Percentiles rank a stretch among this genome's conserved stretches.
Evolutionary conservation across 2,113 vertebrate species (phyloP).

Genomic region (Amphiprion ocellaris): DNA sequence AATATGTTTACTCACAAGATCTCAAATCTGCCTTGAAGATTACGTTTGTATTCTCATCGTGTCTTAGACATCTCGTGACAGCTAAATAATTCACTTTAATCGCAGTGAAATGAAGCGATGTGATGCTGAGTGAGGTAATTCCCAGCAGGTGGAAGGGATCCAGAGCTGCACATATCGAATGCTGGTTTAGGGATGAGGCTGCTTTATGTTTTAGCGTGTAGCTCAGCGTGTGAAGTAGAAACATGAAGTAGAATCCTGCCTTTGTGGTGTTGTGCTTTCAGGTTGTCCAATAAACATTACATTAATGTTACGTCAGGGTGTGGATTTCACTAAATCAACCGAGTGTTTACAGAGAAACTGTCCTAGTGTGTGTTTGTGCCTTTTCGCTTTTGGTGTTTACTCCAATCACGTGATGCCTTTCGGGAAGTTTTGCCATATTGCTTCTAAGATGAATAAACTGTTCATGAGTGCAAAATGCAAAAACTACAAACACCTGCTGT

Average conservation of each 20-base stretch:
- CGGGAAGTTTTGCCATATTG: conserved; percentile 41
- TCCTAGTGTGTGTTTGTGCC: conserved; percentile 26
- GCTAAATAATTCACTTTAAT: conserved; percentile 39
- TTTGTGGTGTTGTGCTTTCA: conserved; percentile 43
- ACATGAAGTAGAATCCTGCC: conserved; percentile 5
- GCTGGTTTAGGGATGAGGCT: conserved; percentile 63
- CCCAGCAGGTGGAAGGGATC: conserved; percentile 45
- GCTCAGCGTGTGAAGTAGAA: conserved; percentile 43
- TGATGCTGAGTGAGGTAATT: conserved; percentile 24
- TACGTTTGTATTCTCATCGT: background rate
- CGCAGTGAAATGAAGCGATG: conserved; percentile 25
- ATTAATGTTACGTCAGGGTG: conserved; percentile 48
- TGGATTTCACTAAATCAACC: conserved; percentile 41
- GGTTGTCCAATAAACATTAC: conserved; percentile 26
- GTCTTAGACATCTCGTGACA: conserved; percentile 14
- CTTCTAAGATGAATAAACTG: conserved; percentile 61
- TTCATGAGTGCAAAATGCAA: conserved; percentile 36
- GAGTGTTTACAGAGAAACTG: conserved; percentile 69
- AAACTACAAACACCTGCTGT: conserved; percentile 12
- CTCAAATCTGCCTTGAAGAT: conserved; percentile 25
- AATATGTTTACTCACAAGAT: conserved; percentile 2
- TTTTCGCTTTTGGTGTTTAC: conserved; percentile 53
- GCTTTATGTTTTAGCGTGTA: conserved; percentile 54
- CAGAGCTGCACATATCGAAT: conserved; percentile 33
- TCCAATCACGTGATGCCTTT: conserved; percentile 64